Evolutionary conservation across 2,113 vertebrate genomes (phyloP), one percentile per base, ranked within the genome.

Genomic region (Ciconia maguari): DNA sequence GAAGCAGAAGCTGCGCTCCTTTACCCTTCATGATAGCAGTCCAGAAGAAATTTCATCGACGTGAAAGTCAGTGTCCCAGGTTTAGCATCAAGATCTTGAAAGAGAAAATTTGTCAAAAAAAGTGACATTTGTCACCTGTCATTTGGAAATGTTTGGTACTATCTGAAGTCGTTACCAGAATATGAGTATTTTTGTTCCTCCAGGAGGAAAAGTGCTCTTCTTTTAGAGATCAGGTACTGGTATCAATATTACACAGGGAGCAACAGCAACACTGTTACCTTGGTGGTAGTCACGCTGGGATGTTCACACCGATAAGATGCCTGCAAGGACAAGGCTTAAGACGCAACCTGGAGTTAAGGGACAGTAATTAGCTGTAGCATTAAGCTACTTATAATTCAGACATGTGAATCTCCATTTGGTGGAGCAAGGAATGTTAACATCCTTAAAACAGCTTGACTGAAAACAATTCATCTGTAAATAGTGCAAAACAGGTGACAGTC

Each of bases 321-420:
- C 68, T 55, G n/a, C 60, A 94, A 92, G 77, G 80, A 68, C 83
- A 94, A 94, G 32, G 46, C 60, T 94, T 89, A 84, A 81, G 60
- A 58, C 30, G 15, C 30, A 66, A 70, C 72, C 9, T 74, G 10
- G 46, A 97, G 46, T 82, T 78, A 83, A 20, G 13, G 71, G 46
- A 65, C 42, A 78, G 30, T 83, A 77, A 87, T 81, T 70, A 89
- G 54, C 10, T 46, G 29, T 29, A 83, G 51, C 38, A 91, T 62
- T 94, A 81, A 89, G 51, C 69, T 94, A 85, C 81, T 72, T 86
- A 57, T 5, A 89, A 68, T 62, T 91, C 54, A 86, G 55, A 74
- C 32, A 79, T 19, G 19, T n/a, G 27, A 74, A 52, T 38, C 42
- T 83, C 41, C 27, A 54, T 81, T 87, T 81, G 46, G 69, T 49